These are phyloP conservation scores for Andinoacara biseriatus DNA, from an alignment of 2,113 vertebrate species.

Conservation along the genomic window DNA sequence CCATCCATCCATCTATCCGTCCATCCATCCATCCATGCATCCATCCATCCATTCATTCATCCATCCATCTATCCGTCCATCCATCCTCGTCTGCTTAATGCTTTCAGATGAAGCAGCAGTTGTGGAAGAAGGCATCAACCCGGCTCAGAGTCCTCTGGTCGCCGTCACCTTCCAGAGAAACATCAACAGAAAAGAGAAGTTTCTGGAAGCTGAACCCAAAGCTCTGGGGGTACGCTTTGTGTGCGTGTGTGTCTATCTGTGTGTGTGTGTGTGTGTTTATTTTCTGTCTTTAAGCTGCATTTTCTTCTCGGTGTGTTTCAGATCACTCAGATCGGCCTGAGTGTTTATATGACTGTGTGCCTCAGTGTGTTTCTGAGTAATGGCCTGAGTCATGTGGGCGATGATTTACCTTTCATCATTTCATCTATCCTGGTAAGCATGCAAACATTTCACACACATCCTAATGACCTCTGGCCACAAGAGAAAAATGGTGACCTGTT, in stretches of 20 bases:
- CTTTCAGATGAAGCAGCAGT: conserved; percentile 41
- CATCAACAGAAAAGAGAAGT: conserved; percentile 66
- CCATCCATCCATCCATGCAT: too few relatives aligned
- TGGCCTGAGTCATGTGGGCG: rapidly evolving
- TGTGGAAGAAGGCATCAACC: not conserved
- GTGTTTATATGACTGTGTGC: conserved; percentile 45
- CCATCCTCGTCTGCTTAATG: too few relatives aligned
- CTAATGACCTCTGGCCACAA: too few relatives aligned
- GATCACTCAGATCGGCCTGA: conserved; percentile 76
- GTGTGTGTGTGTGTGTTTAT: not conserved
- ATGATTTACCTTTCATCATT: not conserved
- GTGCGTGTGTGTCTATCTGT: not conserved
- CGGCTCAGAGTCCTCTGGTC: conserved; percentile 55
- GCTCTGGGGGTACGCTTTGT: conserved; percentile 71
- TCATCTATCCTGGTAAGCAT: conserved; percentile 65
- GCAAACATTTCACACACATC: not conserved
- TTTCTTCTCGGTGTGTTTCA: conserved; percentile 26
- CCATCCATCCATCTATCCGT: too few relatives aligned
- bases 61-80: too few relatives aligned
- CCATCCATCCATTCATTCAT: too few relatives aligned
- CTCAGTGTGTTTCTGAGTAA: not conserved
- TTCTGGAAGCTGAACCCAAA: conserved; percentile 79
- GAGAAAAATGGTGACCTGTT: too few relatives aligned
- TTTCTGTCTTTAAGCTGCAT: not conserved
- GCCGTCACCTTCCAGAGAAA: conserved; percentile 72